Conservation (phyloP, 1,140 invertebrate species). For the Stegodyphus mimosarum region DNA sequence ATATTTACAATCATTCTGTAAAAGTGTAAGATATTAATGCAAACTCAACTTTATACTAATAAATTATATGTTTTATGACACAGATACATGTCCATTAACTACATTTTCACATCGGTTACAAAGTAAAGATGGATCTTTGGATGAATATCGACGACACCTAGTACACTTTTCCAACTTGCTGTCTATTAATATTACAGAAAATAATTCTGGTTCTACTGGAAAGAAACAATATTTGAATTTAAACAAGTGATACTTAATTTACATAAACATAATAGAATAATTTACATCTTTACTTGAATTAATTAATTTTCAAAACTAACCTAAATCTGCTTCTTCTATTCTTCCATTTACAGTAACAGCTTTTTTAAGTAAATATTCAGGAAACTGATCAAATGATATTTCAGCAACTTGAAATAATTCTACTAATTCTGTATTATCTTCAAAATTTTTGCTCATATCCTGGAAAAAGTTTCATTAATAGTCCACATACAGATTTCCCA, state of each 20-base stretch:
- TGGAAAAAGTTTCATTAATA: background rate
- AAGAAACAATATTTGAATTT: background rate
- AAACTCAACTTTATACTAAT: background rate
- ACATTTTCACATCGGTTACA: background rate
- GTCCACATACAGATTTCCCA: no score
- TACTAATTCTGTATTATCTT: background rate
- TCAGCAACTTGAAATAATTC: conserved; percentile 1
- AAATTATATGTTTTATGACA: background rate
- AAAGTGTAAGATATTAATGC: background rate
- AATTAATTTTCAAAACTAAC: background rate
- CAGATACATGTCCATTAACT: background rate
- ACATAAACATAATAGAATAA: background rate
- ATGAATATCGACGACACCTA: background rate
- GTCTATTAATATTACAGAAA: background rate
- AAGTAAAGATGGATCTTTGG: background rate
- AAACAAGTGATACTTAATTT: no score
- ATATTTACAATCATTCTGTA: no score
- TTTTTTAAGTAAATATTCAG: background rate
- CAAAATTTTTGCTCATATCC: background rate
- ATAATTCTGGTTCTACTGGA: background rate
- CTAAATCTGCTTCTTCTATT: background rate
- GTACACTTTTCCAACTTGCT: background rate
- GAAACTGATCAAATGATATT: background rate
- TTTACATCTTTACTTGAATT: background rate
- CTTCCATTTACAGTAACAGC: background rate